A percentile compares a stretch with the other conserved stretches of the same genome.
Conservation (phyloP, 2,113 vertebrate genomes). For the Bujurquina vittata region DNA sequence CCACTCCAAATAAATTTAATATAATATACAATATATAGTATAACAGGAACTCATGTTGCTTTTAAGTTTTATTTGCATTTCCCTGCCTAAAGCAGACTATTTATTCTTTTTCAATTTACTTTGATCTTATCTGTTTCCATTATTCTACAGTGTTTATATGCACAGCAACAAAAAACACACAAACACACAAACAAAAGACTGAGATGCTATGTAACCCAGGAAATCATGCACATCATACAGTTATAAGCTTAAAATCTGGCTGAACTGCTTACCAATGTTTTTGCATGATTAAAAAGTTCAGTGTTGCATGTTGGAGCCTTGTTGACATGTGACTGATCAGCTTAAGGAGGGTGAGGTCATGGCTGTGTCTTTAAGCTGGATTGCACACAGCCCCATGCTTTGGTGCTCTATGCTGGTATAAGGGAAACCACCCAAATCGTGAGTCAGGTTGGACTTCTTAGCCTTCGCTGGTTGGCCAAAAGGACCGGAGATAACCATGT, state of each 20-base stretch:
- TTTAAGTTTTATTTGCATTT: too few relatives aligned
- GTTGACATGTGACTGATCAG: conserved; percentile 24
- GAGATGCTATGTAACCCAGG: too few relatives aligned
- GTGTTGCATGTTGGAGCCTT: neutral
- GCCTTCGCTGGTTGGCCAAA: conserved; percentile 23
- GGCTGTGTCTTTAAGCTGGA: conserved; percentile 26
- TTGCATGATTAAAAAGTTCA: neutral
- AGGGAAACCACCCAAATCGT: neutral
- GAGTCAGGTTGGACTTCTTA: neutral
- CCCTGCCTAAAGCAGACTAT: too few relatives aligned
- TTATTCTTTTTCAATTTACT: neutral
- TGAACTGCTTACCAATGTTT: neutral
- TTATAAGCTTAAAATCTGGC: neutral
- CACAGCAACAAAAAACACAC: too few relatives aligned
- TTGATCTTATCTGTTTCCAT: neutral
- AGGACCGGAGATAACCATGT: conserved; percentile 37
- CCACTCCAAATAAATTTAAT: neutral
- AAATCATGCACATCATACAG: neutral
- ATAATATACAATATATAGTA: neutral
- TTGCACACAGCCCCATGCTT: neutral
- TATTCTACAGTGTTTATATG: neutral
- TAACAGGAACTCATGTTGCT: neutral
- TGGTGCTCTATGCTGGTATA: neutral
- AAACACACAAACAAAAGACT: neutral
- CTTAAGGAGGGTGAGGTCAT: conserved; percentile 35